phyloP scores from a whole-genome alignment of 2,888 invertebrate genomes.

The Pachymerium ferrugineum region DNA sequence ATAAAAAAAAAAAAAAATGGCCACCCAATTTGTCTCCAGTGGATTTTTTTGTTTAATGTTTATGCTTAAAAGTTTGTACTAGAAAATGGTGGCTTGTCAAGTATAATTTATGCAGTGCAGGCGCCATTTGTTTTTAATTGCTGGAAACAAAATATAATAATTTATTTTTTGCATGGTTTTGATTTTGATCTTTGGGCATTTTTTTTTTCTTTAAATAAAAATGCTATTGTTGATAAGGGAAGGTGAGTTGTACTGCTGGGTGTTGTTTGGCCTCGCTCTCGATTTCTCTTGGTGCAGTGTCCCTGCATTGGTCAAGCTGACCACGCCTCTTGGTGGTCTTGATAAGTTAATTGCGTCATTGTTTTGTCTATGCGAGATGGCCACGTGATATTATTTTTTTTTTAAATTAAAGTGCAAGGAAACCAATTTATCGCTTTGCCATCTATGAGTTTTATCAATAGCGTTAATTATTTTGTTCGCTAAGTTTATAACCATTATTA shows the following conservation, averaged over 20 bases:
- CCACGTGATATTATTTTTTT: neutral
- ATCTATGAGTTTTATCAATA: too few relatives aligned
- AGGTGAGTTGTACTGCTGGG: too few relatives aligned
- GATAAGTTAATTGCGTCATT: slow-evolving; percentile 3
- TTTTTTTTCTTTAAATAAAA: neutral
- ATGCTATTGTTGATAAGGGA: neutral
- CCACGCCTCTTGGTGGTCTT: neutral
- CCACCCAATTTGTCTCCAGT: too few relatives aligned
- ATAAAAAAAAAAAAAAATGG: too few relatives aligned
- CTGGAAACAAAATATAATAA: too few relatives aligned
- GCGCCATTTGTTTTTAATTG: too few relatives aligned
- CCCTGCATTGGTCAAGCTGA: slow-evolving; percentile 21
- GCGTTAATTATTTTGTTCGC: neutral
- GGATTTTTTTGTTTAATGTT: neutral
- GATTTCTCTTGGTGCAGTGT: neutral
- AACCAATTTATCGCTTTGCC: neutral
- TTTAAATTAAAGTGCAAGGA: neutral
- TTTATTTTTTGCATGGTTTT: too few relatives aligned
- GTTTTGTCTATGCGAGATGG: neutral
- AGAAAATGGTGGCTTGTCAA: too few relatives aligned
- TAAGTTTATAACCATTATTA: too few relatives aligned
- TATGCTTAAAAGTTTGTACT: too few relatives aligned
- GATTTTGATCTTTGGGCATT: too few relatives aligned
- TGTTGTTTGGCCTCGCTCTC: neutral
- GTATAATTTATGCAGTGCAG: too few relatives aligned